These are phyloP conservation scores for Antennarius striatus DNA, from an alignment of 2,113 vertebrate species.

Conservation along the genomic window DNA sequence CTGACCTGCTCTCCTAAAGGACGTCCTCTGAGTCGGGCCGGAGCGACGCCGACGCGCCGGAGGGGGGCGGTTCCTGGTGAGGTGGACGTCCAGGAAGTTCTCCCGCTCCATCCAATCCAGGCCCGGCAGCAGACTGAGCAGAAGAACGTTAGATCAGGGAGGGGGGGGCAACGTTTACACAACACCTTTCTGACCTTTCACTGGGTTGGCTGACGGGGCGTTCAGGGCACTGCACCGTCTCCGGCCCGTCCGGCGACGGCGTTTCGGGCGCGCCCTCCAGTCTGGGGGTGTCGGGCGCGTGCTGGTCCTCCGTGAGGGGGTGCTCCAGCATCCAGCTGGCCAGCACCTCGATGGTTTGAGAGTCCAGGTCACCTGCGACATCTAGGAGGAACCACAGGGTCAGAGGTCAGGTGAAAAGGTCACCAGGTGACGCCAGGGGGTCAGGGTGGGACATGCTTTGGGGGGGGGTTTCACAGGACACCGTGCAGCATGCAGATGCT, in stretches of 20 bases:
- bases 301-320: slow-evolving; percentile 78
- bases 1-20: slow-evolving; percentile 80
- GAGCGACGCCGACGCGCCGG: slow-evolving; percentile 80
- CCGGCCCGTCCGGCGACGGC: slow-evolving; percentile 79
- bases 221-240: slow-evolving; percentile 81
- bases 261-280: slow-evolving; percentile 62
- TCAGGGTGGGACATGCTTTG: too few relatives aligned
- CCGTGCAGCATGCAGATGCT: too few relatives aligned
- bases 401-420: slow-evolving; percentile 35
- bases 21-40: slow-evolving; percentile 76
- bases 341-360: slow-evolving; percentile 80
- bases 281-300: slow-evolving; percentile 50
- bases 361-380: slow-evolving; percentile 80
- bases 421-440: too few relatives aligned
- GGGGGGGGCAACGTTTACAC: too few relatives aligned
- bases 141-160: background rate
- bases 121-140: slow-evolving; percentile 75
- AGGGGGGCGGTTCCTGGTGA: slow-evolving; percentile 83
- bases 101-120: slow-evolving; percentile 84
- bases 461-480: too few relatives aligned
- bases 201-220: slow-evolving; percentile 69
- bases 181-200: slow-evolving; percentile 68
- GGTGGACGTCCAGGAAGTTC: slow-evolving; percentile 83
- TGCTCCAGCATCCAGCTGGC: slow-evolving; percentile 87
- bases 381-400: slow-evolving; percentile 63